phyloP scores from a whole-genome alignment of 2,888 invertebrate species.

The Parascotia fuliginaria region DNA sequence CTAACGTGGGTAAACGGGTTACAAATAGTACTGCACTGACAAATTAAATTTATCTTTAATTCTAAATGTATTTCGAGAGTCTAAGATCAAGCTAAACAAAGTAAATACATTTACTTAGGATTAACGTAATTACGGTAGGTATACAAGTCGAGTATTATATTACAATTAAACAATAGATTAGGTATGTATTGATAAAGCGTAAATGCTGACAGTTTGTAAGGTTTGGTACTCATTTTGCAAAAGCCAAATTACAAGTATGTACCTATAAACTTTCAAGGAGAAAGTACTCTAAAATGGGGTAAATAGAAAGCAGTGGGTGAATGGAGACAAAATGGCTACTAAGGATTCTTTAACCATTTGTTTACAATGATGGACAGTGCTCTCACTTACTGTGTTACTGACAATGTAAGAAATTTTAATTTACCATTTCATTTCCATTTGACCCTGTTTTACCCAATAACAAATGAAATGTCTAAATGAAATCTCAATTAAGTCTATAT shows the following conservation, averaged over 20 bases:
- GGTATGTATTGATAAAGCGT: constrained; percentile 29
- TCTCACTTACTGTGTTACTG: too few relatives aligned
- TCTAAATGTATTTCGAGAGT: constrained; percentile 53
- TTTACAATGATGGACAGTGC: too few relatives aligned
- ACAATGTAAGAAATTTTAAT: too few relatives aligned
- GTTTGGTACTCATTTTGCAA: constrained; percentile 11
- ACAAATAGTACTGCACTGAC: constrained; percentile 54
- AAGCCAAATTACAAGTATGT: constrained; percentile 18
- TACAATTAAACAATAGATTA: constrained; percentile 35
- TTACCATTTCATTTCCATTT: too few relatives aligned
- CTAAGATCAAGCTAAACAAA: constrained; percentile 46
- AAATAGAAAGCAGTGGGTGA: too few relatives aligned
- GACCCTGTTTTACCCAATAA: too few relatives aligned
- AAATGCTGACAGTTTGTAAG: too few relatives aligned
- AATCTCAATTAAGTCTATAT: constrained; percentile 7
- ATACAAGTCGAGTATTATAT: constrained; percentile 53
- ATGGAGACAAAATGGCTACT: too few relatives aligned
- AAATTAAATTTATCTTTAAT: constrained; percentile 46
- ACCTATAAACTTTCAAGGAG: not conserved
- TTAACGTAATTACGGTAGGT: constrained; percentile 46
- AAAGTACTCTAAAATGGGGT: too few relatives aligned
- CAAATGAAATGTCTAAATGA: constrained; percentile 16
- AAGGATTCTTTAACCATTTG: too few relatives aligned
- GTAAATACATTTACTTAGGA: constrained; percentile 41
- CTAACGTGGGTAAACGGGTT: constrained; percentile 29